A percentile compares a stretch with the other conserved stretches of the same genome.
phyloP scores from a whole-genome alignment of 2,797 vertebrate genomes.

The Molossus molossus region DNA sequence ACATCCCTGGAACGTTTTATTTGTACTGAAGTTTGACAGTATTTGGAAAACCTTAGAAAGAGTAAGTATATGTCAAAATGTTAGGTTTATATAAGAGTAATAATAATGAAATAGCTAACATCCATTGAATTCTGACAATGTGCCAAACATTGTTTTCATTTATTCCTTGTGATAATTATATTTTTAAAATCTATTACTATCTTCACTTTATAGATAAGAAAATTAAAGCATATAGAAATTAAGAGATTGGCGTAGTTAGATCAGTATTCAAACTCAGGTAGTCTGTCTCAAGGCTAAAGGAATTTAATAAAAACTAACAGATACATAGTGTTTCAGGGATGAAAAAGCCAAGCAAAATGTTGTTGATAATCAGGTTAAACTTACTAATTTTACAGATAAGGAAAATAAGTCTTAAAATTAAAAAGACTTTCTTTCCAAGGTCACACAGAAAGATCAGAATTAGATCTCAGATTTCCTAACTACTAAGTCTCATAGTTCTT shows the following conservation, averaged over 20 bases:
- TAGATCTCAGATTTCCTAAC: background rate
- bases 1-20: background rate
- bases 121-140: background rate
- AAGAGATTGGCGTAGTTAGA: background rate
- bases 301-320: background rate
- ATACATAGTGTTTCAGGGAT: background rate
- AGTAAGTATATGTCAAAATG: background rate
- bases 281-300: background rate
- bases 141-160: conserved; percentile 28
- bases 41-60: conserved; percentile 33
- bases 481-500: background rate
- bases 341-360: conserved; percentile 17
- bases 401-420: conserved; percentile 51
- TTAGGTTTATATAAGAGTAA: conserved; percentile 51
- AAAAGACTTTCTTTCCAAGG: conserved; percentile 51
- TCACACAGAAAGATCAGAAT: background rate
- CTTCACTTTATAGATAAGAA: conserved; percentile 2
- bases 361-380: conserved; percentile 31
- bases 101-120: background rate
- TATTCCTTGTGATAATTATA: background rate
- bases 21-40: background rate
- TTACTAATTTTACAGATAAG: conserved; percentile 45
- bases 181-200: background rate
- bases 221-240: conserved; percentile 34
- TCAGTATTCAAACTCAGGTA: background rate